Conservation (phyloP, 2,888 invertebrate genomes). For the Silvanus unidentatus region DNA sequence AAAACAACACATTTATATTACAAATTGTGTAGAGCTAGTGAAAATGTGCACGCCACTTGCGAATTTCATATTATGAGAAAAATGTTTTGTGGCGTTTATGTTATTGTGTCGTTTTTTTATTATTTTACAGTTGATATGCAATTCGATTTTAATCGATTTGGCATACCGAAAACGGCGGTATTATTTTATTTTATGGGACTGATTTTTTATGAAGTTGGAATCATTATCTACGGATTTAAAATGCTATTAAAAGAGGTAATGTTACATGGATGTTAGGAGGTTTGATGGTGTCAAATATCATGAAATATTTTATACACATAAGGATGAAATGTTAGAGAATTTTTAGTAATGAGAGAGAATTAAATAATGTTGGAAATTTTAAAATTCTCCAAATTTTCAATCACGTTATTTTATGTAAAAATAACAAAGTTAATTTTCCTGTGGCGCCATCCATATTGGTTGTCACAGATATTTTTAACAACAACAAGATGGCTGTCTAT, state of each 20-base stretch:
- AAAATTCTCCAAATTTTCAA: too few species aligned
- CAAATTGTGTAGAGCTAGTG: conserved; percentile 1
- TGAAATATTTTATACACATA: too few species aligned
- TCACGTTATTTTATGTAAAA: too few species aligned
- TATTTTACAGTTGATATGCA: not conserved
- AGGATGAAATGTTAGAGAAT: too few species aligned
- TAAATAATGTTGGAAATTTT: too few species aligned
- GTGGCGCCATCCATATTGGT: too few species aligned
- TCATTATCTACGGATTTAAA: not conserved
- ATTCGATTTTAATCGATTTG: not conserved
- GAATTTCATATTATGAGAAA: not conserved
- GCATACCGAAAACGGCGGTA: not conserved
- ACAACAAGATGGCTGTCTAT: too few species aligned
- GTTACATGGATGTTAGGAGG: too few species aligned
- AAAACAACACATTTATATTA: not conserved
- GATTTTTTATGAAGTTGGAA: not conserved
- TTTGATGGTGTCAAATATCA: too few species aligned
- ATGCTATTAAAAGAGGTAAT: not conserved
- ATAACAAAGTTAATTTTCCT: too few species aligned
- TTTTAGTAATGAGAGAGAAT: too few species aligned
- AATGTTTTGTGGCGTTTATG: not conserved
- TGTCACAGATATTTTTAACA: too few species aligned
- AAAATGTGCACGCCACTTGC: not conserved
- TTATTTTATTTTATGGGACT: not conserved
- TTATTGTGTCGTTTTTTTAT: not conserved